Percentiles rank a stretch among this genome's conserved stretches.
phyloP scores from a whole-genome alignment of 2,113 vertebrate genomes.

The Otis tarda region DNA sequence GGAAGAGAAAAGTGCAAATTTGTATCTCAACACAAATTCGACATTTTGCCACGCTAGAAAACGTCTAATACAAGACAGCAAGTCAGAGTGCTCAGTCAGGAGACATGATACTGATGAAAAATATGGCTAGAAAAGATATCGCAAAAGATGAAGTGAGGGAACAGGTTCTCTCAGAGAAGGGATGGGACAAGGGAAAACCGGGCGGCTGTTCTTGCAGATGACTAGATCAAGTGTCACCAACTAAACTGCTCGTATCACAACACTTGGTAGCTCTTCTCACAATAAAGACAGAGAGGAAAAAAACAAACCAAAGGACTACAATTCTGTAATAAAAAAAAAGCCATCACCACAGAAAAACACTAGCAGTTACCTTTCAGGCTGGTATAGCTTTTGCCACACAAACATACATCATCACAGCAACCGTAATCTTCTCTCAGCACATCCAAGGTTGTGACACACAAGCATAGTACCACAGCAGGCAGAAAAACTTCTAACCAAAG shows the following conservation, averaged over 20 bases:
- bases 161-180: background rate
- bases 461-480: fast-evolving
- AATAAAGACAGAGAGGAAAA: background rate
- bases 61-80: background rate
- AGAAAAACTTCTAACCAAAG: background rate
- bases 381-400: fast-evolving
- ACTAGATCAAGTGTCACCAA: background rate
- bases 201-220: background rate
- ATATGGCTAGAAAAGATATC: background rate
- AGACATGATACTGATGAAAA: background rate
- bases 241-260: background rate
- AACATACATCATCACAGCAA: background rate
- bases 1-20: background rate
- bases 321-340: background rate
- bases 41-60: background rate
- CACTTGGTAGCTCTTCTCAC: background rate
- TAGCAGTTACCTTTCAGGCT: background rate
- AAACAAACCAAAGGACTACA: background rate
- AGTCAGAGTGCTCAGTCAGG: background rate
- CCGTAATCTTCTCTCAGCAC: background rate
- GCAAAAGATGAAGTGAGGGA: background rate
- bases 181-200: background rate
- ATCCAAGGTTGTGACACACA: background rate
- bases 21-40: background rate
- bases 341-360: background rate